Base-by-base conservation (phyloP, 2,888 invertebrate genomes). In the Mycalesis mineus region DNA sequence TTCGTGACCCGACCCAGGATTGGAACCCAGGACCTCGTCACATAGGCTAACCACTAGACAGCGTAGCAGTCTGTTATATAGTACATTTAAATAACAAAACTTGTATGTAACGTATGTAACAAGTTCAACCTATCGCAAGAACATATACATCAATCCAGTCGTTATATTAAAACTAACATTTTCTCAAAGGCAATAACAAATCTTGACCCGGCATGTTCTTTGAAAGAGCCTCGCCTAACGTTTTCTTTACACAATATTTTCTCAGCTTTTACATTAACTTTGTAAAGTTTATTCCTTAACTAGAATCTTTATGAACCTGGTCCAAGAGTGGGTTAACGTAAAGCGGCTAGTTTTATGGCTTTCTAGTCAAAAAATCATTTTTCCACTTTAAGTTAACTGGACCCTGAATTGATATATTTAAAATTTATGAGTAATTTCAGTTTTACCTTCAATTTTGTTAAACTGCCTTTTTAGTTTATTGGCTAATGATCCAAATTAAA, bases 191-290 rank as follows among this genome's bases (percentile, higher is more conserved):
- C 45, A 45, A 45, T 45, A 13, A 45, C 14, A 29, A 45, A 14
- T 29, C 29, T 45, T 28, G 29, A 45, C 45, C 29, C 29, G 8
- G 14, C 14, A 14, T 31, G 28, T 44, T 28, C 44, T 44, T 29
- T 8, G 29, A n/a, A 13, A 28, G 9, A 29, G 29, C 45, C 45
- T 45, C 13, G 14, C 29, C 45, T 45, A 45, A 45, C 45, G 39
- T 48, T 37, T 11, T n/a, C n/a, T n/a, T n/a, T 36, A 8, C 17
- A 36, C 29, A 8, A 45, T 29, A 45, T 7, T 7, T 45, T 31
- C 45, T 13, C 13, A 36, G 22, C 39, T 29, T 36, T 50, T 50
- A 39, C 39, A 40, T 50, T 50, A 50, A 14, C 50, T 37, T 39
- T 14, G 39, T 40, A 50, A 50, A 39, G 39, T 39, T 39, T 50